Evolutionary conservation across 2,888 invertebrate genomes (phyloP).

Genomic region (Trissolcus japonicus): DNA sequence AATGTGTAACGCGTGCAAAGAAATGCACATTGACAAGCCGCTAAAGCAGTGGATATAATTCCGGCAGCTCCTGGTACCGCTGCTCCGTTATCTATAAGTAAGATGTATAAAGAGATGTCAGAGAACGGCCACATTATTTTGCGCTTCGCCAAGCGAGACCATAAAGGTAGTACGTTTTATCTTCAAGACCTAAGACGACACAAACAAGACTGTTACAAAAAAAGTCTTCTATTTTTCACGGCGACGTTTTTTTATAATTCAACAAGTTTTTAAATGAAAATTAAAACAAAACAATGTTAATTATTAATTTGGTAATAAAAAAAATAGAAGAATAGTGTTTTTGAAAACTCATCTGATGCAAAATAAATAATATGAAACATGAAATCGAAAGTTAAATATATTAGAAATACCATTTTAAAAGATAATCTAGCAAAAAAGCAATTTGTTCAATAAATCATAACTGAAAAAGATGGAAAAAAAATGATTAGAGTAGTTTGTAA

Average conservation of each 20-base stretch:
- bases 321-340: no score
- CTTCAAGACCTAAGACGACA: slow-evolving; percentile 41
- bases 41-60: slow-evolving; percentile 42
- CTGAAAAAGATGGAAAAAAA: no score
- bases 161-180: slow-evolving; percentile 57
- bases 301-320: no score
- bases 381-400: no score
- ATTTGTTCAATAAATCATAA: no score
- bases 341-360: no score
- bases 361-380: no score
- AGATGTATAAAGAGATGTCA: slow-evolving; percentile 63
- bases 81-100: slow-evolving; percentile 60
- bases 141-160: slow-evolving; percentile 68
- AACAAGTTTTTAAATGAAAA: no score
- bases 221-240: slow-evolving; percentile 23
- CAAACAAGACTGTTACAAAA: slow-evolving; percentile 32
- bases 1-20: slow-evolving; percentile 34
- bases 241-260: neutral
- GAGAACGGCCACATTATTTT: slow-evolving; percentile 67
- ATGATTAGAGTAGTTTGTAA: no score
- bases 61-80: slow-evolving; percentile 49
- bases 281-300: no score
- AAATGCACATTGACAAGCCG: slow-evolving; percentile 36
- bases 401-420: no score
- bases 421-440: no score